Evolutionary conservation across 2,888 invertebrate species (phyloP).

Genomic region (Chalcosyrphus nemorum): DNA sequence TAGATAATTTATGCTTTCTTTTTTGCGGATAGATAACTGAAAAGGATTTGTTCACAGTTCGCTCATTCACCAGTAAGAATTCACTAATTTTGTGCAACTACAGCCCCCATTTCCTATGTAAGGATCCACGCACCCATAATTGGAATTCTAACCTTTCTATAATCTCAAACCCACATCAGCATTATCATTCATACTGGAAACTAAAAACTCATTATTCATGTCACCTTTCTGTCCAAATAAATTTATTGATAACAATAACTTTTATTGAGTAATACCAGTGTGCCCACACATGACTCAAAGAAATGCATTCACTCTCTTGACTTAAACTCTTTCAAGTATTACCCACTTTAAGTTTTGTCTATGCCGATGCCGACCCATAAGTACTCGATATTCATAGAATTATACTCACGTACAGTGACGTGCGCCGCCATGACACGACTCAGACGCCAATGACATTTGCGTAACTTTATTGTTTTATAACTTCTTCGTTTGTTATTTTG

Average conservation of each 20-base stretch:
- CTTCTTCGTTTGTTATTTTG: neutral
- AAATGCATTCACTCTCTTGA: conserved; percentile 10
- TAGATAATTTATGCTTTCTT: no score
- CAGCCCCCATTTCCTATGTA: neutral
- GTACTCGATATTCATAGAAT: conserved; percentile 1
- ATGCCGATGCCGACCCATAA: neutral
- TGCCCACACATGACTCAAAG: neutral
- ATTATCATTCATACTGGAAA: neutral
- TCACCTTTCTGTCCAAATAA: conserved; percentile 1
- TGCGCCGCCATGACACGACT: neutral
- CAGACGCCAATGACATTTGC: conserved; percentile 31
- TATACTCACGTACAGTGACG: conserved; percentile 40
- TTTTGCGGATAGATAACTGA: no score
- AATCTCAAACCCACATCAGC: neutral
- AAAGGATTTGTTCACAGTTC: no score
- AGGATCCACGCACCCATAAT: neutral
- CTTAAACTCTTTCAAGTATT: neutral
- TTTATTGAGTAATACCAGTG: conserved; percentile 19
- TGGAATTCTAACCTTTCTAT: neutral
- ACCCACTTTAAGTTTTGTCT: conserved; percentile 4
- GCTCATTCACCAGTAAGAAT: no score
- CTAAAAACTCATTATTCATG: conserved; percentile 17
- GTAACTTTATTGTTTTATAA: conserved; percentile 53
- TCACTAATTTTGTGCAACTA: no score
- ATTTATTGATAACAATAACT: neutral